These are phyloP conservation scores for Hassar affinis DNA, from an alignment of 2,113 vertebrate species.

Conservation along the genomic window DNA sequence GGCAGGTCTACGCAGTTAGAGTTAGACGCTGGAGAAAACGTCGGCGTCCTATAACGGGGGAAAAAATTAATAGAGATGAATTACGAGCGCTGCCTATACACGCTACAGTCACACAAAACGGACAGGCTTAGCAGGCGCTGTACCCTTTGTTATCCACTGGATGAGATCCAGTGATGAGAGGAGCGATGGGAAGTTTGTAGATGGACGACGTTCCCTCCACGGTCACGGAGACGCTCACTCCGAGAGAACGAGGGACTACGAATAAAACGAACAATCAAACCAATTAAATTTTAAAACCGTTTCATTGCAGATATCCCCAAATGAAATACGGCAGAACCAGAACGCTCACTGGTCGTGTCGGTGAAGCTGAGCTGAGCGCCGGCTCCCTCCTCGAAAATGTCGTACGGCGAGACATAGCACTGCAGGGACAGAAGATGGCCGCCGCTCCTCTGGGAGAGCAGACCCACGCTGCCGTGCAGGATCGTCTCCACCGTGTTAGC, in stretches of 20 bases:
- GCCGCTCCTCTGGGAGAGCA: slow-evolving; percentile 89
- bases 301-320: too few species aligned
- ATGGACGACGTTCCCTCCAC: slow-evolving; percentile 87
- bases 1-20: slow-evolving; percentile 96
- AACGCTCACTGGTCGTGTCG: slow-evolving; percentile 77
- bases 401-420: slow-evolving; percentile 94
- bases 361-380: slow-evolving; percentile 80
- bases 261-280: not conserved
- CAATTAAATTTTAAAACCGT: too few species aligned
- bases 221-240: slow-evolving; percentile 88
- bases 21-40: slow-evolving; percentile 91
- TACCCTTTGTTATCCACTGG: slow-evolving; percentile 97
- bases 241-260: slow-evolving; percentile 85
- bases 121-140: slow-evolving; percentile 39
- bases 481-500: slow-evolving; percentile 90
- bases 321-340: too few species aligned
- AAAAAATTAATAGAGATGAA: not conserved
- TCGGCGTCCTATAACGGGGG: slow-evolving; percentile 76
- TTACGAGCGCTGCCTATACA: not conserved
- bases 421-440: slow-evolving; percentile 94
- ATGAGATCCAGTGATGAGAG: slow-evolving; percentile 93
- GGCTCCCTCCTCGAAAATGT: slow-evolving; percentile 87
- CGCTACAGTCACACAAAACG: not conserved
- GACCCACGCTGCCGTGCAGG: slow-evolving; percentile 90
- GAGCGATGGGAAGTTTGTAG: slow-evolving; percentile 94